Conservation (phyloP, 92 coral and sea anemone genomes). For the Diadumene lineata region DNA sequence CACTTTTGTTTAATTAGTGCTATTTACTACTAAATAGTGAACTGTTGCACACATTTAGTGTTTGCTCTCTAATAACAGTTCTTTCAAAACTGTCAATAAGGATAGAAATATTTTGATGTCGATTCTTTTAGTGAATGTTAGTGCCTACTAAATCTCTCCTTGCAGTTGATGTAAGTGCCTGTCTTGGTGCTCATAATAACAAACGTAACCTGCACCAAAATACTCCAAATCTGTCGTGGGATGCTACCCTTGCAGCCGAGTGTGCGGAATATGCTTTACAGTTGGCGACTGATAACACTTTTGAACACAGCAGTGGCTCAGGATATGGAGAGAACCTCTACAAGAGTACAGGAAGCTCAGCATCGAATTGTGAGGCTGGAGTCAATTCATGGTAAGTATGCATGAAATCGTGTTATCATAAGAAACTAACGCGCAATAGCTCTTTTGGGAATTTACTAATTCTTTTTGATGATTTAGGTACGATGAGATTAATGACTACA, state of each 20-base stretch:
- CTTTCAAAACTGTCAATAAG: too few relatives aligned
- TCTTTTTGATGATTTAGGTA: neutral
- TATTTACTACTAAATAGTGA: too few relatives aligned
- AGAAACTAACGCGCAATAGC: too few relatives aligned
- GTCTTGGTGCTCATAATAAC: constrained; percentile 6
- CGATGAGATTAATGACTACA: constrained; percentile 4
- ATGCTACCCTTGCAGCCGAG: neutral
- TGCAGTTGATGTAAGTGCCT: neutral
- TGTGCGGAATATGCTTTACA: neutral
- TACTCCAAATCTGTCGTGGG: neutral
- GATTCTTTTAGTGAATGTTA: too few relatives aligned
- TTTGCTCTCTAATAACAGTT: too few relatives aligned
- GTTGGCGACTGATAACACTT: neutral
- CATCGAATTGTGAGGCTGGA: neutral
- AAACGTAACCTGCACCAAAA: neutral
- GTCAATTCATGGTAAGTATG: constrained; percentile 6
- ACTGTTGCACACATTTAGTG: too few relatives aligned
- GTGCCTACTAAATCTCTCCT: too few relatives aligned
- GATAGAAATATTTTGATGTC: too few relatives aligned
- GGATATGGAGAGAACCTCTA: constrained; percentile 5
- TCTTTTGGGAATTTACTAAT: too few relatives aligned
- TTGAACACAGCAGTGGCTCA: neutral
- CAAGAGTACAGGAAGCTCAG: neutral
- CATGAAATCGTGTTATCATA: too few relatives aligned
- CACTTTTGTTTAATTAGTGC: too few relatives aligned